Percentiles rank a stretch among this genome's conserved stretches.
These are phyloP conservation scores for Dinoponera quadriceps DNA, from an alignment of 1,140 invertebrate genomes.

Conservation along the genomic window DNA sequence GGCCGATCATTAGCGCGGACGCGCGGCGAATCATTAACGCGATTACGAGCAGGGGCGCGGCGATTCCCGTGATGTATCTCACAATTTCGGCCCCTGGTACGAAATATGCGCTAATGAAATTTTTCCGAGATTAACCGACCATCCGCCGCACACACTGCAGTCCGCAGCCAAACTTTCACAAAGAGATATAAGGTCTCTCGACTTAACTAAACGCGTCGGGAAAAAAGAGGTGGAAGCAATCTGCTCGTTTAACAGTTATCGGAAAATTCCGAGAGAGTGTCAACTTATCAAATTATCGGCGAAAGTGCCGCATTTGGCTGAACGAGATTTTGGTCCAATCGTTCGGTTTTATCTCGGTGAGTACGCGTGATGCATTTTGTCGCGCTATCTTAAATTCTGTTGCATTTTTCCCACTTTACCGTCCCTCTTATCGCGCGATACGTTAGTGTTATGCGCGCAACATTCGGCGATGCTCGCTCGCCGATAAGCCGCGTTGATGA, in stretches of 20 bases:
- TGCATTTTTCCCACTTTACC: background rate
- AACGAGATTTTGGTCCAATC: too few species aligned
- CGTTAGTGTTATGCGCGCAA: background rate
- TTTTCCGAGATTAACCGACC: slow-evolving; percentile 51
- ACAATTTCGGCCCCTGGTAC: slow-evolving; percentile 43
- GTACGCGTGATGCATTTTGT: background rate
- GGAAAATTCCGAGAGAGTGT: background rate
- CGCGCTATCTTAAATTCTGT: background rate
- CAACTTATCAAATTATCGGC: slow-evolving; percentile 7
- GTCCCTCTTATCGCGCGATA: background rate
- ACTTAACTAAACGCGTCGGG: background rate
- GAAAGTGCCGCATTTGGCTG: background rate
- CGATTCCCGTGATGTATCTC: slow-evolving; percentile 63
- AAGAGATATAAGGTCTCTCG: background rate
- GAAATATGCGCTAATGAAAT: slow-evolving; percentile 54
- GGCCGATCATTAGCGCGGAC: slow-evolving; percentile 73
- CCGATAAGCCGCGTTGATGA: slow-evolving; percentile 48
- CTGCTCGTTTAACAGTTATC: background rate
- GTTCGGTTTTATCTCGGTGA: background rate
- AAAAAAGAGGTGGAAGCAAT: background rate
- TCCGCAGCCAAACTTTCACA: background rate
- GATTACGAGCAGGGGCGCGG: slow-evolving; percentile 66
- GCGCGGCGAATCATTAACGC: slow-evolving; percentile 72
- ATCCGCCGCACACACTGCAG: background rate
- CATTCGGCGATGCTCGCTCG: slow-evolving; percentile 18